Conservation (phyloP, 2,888 invertebrate genomes). For the Coelopa pilipes region DNA sequence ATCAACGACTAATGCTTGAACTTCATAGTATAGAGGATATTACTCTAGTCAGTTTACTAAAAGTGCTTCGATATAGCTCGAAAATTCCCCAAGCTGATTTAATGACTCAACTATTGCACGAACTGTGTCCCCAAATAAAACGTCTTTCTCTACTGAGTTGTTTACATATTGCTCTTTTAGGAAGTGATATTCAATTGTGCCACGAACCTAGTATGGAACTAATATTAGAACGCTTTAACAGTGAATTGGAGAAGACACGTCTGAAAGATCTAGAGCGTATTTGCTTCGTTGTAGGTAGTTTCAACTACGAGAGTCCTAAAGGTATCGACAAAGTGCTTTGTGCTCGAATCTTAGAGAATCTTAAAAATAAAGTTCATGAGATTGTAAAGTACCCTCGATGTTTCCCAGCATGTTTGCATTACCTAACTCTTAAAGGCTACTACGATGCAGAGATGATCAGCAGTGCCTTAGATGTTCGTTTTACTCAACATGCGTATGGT, state of each 20-base stretch:
- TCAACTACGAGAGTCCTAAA: slow-evolving; percentile 71
- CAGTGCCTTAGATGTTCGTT: slow-evolving; percentile 68
- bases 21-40: slow-evolving; percentile 73
- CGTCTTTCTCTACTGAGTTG: slow-evolving; percentile 73
- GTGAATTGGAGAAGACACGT: slow-evolving; percentile 69
- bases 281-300: slow-evolving; percentile 72
- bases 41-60: slow-evolving; percentile 73
- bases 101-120: slow-evolving; percentile 70
- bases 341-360: slow-evolving; percentile 65
- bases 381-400: slow-evolving; percentile 71
- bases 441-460: slow-evolving; percentile 73
- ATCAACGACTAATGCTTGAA: slow-evolving; percentile 69
- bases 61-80: slow-evolving; percentile 71
- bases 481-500: slow-evolving; percentile 71
- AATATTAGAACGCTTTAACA: slow-evolving; percentile 70
- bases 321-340: slow-evolving; percentile 68
- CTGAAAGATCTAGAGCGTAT: slow-evolving; percentile 82
- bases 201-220: slow-evolving; percentile 67
- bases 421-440: slow-evolving; percentile 70
- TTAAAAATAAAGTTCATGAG: slow-evolving; percentile 72
- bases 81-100: slow-evolving; percentile 65
- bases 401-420: slow-evolving; percentile 73
- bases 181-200: slow-evolving; percentile 69
- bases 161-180: slow-evolving; percentile 75
- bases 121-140: slow-evolving; percentile 70